Evolutionary conservation across 2,113 vertebrate genomes (phyloP).

Genomic region (Tringa solitaria): DNA sequence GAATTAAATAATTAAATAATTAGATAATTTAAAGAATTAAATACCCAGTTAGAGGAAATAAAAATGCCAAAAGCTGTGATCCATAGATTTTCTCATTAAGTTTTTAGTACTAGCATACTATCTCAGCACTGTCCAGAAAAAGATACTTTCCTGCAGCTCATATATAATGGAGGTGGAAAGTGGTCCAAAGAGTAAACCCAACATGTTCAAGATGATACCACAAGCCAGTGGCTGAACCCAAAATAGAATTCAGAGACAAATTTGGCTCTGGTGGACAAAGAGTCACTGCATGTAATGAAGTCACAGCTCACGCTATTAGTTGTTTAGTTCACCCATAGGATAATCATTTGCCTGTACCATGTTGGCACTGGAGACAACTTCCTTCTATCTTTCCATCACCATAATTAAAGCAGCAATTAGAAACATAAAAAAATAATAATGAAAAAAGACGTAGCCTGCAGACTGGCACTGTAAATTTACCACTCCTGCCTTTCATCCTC

Average conservation of each 20-base stretch:
- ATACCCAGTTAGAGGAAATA: background rate
- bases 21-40: too few relatives aligned
- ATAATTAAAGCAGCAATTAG: background rate
- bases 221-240: background rate
- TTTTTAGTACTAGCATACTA: background rate
- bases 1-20: too few relatives aligned
- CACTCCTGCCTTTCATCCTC: background rate
- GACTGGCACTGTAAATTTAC: background rate
- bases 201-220: background rate
- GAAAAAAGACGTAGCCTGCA: background rate
- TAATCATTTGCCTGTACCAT: background rate
- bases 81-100: background rate
- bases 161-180: background rate
- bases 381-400: background rate
- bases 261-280: background rate
- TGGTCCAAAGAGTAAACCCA: background rate
- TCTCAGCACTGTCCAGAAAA: background rate
- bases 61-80: background rate
- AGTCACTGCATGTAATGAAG: background rate
- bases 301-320: background rate
- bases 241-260: background rate
- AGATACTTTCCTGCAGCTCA: background rate
- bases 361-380: background rate
- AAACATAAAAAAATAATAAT: background rate
- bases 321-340: background rate